Evolutionary conservation across 2,888 invertebrate genomes (phyloP), one percentile per base, ranked within the genome.

Genomic region (Oligia latruncula): DNA sequence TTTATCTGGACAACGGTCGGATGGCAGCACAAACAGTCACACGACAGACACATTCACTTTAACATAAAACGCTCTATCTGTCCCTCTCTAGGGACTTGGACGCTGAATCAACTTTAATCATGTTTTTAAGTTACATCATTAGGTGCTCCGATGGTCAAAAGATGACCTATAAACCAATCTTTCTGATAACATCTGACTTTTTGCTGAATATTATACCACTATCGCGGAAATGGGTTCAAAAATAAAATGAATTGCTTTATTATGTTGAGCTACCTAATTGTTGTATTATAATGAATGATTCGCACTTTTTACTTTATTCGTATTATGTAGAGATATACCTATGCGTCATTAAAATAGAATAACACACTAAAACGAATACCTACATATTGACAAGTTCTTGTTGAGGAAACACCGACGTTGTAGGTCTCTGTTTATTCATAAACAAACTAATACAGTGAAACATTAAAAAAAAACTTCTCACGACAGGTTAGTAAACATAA

Each of bases 1-100:
- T 97, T 97, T 97, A 96, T 96, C 96, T 96, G 97, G 96, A 97
- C 96, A 96, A 95, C 96, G 96, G 96, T 94, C 95, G 94, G 94
- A 93, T 94, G 92, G 93, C 93, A 95, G 93, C 94, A 95, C 96
- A 96, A 95, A 96, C 95, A 96, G 94, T 93, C 93, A 92, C 93
- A 94, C 92, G 94, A 95, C 95, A 93, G 94, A 94, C 93, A 95
- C 95, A 95, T 95, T 95, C 95, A 95, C 96, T 96, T 95, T 94
- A 94, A 94, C 94, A 94, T 93, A 94, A 94, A 94, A 92, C 92
- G 92, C 92, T 93, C 87, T 90, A 84, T 92, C 91, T 68, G 65
- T 80, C 68, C 79, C 83, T 40, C 85, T 87, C 78, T 29, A 52
- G 68, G 71, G 78, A 74, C 65, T 55, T 35, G 52, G 77, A 81